Base-by-base conservation (phyloP, 2,113 vertebrate species). In the Rhipidura dahli region DNA sequence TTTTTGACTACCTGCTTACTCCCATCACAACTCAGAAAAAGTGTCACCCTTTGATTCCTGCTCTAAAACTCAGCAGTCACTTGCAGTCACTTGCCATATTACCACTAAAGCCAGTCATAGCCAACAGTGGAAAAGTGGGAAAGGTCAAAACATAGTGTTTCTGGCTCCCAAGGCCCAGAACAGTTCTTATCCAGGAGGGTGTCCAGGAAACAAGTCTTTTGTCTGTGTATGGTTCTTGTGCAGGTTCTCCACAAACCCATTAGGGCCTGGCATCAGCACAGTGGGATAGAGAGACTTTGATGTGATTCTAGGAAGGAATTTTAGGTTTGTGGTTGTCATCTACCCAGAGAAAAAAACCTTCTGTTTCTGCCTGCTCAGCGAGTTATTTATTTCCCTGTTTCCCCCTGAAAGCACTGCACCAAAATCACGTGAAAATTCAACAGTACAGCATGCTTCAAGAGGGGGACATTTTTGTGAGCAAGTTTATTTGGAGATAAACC, bases 221-320 rank as follows among this genome's bases (percentile, higher is more conserved):
- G 6, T n/a, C 45, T 27, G 2, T 33, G 9, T 10, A 4, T 39
- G 11, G 5, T 22, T 80, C 39, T 30, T 35, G 33, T 70, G 51
- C 51, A 44, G 4, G 3, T 86, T 93, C 33, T 45, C 40, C 4
- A 23, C 1, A 1, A 15, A 51, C 3, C 8, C 3, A 8, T 31
- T 59, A 57, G 0, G 1, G 49, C 21, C 68, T 80, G 28, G 15
- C 2, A 2, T 60, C 53, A 51, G 15, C 35, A 33, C 0, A 0
- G 14, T 40, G 40, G 7, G 13, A 35, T 12, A 54, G 21, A 70
- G 10, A 10, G 21, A 45, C 4, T 79, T 82, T 15, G 9, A 11
- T 87, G n/a, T 51, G 15, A 21, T 49, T 61, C 40, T 81, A 15
- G 13, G 14, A 17, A 80, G 7, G 11, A 13, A 77, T 83, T 87